These are phyloP conservation scores for Amphipoea oculea DNA, from an alignment of 2,888 invertebrate species.

Conservation along the genomic window DNA sequence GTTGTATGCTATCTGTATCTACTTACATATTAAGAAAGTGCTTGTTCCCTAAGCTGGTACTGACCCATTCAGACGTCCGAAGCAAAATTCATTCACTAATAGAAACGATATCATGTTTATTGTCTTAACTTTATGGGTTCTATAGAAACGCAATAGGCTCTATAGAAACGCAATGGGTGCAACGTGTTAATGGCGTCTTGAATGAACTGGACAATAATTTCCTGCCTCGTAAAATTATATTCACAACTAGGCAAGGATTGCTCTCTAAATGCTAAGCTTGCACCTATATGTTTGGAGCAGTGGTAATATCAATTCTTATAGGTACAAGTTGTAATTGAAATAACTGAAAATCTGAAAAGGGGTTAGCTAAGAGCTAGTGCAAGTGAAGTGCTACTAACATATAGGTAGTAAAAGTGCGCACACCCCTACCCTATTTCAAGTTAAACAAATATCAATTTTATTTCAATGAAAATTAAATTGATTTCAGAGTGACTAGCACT, in stretches of 20 bases:
- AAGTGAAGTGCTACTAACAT: not conserved
- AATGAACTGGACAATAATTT: conserved; percentile 57
- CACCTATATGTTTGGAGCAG: not conserved
- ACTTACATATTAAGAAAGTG: conserved; percentile 2
- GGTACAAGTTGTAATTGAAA: not conserved
- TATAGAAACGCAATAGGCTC: conserved; percentile 53
- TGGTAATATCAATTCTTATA: not conserved
- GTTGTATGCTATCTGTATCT: not conserved
- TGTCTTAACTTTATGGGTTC: conserved; percentile 56
- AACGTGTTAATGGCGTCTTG: conserved; percentile 53
- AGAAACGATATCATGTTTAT: conserved; percentile 57
- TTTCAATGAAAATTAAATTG: too few relatives aligned
- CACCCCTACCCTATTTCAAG: too few relatives aligned
- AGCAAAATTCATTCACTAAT: conserved; percentile 40
- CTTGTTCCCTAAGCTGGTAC: conserved; percentile 2
- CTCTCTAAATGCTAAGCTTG: conserved; percentile 36
- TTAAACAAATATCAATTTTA: too few relatives aligned
- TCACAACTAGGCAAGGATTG: conserved; percentile 30
- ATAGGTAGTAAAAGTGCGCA: too few relatives aligned
- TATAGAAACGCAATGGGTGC: conserved; percentile 53
- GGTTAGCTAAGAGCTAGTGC: not conserved
- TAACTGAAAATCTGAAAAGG: not conserved
- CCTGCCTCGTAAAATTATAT: conserved; percentile 46
- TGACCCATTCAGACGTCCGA: conserved; percentile 26
- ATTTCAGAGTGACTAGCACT: too few relatives aligned